Conservation (phyloP, 2,797 vertebrate genomes). For the Halcyon smyrnensis region DNA sequence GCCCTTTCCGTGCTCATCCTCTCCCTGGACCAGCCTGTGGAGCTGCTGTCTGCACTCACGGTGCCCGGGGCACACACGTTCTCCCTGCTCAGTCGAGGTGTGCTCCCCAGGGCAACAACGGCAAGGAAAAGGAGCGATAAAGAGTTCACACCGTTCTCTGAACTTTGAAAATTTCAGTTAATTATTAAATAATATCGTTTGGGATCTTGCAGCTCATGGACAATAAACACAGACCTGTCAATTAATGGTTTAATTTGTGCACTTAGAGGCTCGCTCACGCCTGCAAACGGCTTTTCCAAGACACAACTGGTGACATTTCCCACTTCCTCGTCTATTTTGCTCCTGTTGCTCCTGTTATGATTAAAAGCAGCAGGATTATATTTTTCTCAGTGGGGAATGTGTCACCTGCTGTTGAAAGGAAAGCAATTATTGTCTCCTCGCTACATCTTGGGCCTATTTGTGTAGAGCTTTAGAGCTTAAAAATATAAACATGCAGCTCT, state of each 20-base stretch:
- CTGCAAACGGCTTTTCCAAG: constrained; percentile 55
- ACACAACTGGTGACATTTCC: constrained; percentile 71
- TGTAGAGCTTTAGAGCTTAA: constrained; percentile 58
- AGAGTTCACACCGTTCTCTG: background rate
- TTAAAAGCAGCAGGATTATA: constrained; percentile 53
- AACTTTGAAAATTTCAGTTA: background rate
- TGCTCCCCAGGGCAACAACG: background rate
- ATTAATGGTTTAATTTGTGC: constrained; percentile 58
- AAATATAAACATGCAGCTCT: constrained; percentile 52
- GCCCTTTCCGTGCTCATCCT: background rate
- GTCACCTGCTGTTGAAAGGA: constrained; percentile 71
- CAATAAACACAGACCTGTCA: constrained; percentile 48
- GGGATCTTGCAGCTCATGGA: constrained; percentile 19
- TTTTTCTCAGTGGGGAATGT: constrained; percentile 64
- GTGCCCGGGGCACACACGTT: accelerated
- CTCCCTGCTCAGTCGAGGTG: background rate
- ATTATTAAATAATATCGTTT: constrained; percentile 40
- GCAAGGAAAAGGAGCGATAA: background rate
- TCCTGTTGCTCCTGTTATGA: constrained; percentile 66
- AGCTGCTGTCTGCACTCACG: background rate
- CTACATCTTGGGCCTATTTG: constrained; percentile 69
- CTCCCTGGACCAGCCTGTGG: background rate
- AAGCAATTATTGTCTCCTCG: constrained; percentile 76
- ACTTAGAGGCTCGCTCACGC: constrained; percentile 24
- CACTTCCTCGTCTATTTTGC: constrained; percentile 61